Conservation (phyloP, 2,113 vertebrate species). For the Parotia lawesii region DNA sequence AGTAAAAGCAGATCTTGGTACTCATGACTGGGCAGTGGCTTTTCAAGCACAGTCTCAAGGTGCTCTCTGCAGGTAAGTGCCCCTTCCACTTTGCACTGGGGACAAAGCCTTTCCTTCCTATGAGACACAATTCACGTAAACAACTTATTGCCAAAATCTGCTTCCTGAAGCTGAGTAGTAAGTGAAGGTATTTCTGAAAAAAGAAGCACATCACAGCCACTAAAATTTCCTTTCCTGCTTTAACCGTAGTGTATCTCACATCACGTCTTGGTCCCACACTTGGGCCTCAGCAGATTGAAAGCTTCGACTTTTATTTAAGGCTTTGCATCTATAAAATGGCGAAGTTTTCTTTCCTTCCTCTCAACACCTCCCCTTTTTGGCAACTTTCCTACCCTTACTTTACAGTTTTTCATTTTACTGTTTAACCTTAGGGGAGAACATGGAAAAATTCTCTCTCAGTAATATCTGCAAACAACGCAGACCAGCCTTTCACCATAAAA, state of each 20-base stretch:
- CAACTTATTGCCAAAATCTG: background rate
- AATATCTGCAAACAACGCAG: constrained; percentile 9
- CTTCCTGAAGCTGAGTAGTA: background rate
- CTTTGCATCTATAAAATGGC: background rate
- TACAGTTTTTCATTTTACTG: constrained; percentile 5
- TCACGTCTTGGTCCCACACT: background rate
- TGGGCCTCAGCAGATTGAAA: background rate
- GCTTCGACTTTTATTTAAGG: constrained; percentile 32
- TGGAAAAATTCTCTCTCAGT: background rate
- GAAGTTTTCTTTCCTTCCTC: constrained; percentile 15
- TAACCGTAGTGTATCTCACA: background rate
- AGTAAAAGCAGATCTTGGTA: background rate
- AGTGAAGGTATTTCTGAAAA: background rate
- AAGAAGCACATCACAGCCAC: background rate
- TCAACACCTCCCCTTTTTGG: constrained; percentile 29
- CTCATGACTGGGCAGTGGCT: background rate
- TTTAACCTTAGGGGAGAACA: constrained; percentile 30
- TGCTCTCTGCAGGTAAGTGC: background rate
- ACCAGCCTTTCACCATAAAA: constrained; percentile 21
- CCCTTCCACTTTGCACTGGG: background rate
- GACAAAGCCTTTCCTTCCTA: background rate
- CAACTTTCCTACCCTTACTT: constrained; percentile 37
- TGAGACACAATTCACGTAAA: background rate
- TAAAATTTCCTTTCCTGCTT: background rate
- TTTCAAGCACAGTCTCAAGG: background rate